Evolutionary conservation across 2,888 invertebrate species (phyloP).

Genomic region (Tetragonisca angustula): DNA sequence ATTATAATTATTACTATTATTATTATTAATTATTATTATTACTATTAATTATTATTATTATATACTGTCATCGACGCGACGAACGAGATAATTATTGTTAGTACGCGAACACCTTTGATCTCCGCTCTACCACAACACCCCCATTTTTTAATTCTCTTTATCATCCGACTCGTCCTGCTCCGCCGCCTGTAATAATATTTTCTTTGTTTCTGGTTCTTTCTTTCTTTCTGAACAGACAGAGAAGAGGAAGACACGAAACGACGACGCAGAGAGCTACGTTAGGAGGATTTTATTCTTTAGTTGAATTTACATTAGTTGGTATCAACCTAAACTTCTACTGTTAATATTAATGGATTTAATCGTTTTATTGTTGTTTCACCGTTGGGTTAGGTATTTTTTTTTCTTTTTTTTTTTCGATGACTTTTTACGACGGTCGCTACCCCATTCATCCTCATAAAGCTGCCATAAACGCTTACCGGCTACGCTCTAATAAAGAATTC

Average conservation of each 20-base stretch:
- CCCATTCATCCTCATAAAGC: slow-evolving; percentile 72
- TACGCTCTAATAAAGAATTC: slow-evolving; percentile 59
- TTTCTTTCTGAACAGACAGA: slow-evolving; percentile 9
- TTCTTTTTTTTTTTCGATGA: slow-evolving; percentile 65
- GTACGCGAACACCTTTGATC: slow-evolving; percentile 56
- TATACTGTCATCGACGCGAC: slow-evolving; percentile 32
- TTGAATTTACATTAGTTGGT: slow-evolving; percentile 66
- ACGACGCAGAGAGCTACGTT: slow-evolving; percentile 17
- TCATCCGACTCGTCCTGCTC: slow-evolving; percentile 46
- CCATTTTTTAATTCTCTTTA: slow-evolving; percentile 51
- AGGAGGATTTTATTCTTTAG: slow-evolving; percentile 55
- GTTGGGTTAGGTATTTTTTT: slow-evolving; percentile 66
- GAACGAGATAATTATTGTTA: slow-evolving; percentile 33
- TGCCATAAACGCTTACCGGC: slow-evolving; percentile 77
- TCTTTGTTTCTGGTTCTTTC: slow-evolving; percentile 7
- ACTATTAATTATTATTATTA: slow-evolving; percentile 38
- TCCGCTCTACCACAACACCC: slow-evolving; percentile 57
- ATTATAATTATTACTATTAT: slow-evolving; percentile 22
- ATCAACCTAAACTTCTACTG: slow-evolving; percentile 61
- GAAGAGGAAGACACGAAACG: neutral
- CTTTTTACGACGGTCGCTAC: slow-evolving; percentile 68
- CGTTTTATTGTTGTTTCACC: slow-evolving; percentile 72
- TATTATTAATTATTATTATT: slow-evolving; percentile 41
- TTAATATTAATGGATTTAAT: slow-evolving; percentile 66
- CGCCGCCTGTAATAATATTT: slow-evolving; percentile 26